Evolutionary conservation across 2,888 invertebrate genomes (phyloP).

Genomic region (Polia nebulosa): DNA sequence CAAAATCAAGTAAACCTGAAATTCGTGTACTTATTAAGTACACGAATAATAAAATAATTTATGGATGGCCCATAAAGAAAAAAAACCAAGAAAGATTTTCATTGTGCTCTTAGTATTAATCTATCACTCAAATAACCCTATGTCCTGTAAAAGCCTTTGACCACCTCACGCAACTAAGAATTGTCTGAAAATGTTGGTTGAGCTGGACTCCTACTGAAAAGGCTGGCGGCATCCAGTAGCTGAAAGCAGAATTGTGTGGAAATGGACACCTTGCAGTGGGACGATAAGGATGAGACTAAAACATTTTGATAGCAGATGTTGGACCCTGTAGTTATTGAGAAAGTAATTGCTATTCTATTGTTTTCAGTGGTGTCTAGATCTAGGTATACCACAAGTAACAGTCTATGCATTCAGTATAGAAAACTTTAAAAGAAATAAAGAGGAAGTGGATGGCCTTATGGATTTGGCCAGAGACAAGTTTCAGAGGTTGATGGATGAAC

Average conservation of each 20-base stretch:
- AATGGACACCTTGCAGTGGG: not conserved
- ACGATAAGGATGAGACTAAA: not conserved
- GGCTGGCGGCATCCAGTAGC: not conserved
- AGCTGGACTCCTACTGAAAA: not conserved
- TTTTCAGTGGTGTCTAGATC: conserved; percentile 96
- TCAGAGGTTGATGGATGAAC: conserved; percentile 94
- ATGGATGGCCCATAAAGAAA: no score
- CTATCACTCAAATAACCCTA: not conserved
- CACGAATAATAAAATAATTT: no score
- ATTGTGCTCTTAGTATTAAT: not conserved
- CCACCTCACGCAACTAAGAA: no score
- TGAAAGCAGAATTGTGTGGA: not conserved
- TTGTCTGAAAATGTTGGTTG: no score
- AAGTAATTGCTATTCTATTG: not conserved
- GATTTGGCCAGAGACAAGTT: conserved; percentile 97
- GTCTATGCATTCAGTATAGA: conserved; percentile 99
- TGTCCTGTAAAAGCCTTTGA: not conserved
- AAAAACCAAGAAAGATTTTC: no score
- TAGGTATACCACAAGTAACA: conserved; percentile 98
- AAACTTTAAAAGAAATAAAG: conserved; percentile 97
- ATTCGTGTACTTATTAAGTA: no score
- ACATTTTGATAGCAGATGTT: not conserved
- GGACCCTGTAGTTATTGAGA: not conserved
- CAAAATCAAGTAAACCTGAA: no score
- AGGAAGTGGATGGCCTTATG: conserved; percentile 97